Percentiles rank a stretch among this genome's conserved stretches.
phyloP scores from a whole-genome alignment of 1,140 invertebrate genomes.

The Bicyclus anynana region DNA sequence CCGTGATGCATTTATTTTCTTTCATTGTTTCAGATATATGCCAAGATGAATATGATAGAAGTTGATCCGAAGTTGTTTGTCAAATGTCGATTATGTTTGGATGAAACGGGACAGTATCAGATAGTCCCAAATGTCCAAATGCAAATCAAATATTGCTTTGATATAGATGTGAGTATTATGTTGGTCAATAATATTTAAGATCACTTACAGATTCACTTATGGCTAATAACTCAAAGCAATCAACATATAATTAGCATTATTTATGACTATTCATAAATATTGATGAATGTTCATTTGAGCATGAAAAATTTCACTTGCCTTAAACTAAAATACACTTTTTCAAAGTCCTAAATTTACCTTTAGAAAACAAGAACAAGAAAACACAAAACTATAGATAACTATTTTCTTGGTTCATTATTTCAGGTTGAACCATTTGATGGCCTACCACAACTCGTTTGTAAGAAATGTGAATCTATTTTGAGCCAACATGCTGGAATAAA shows the following conservation, averaged over 20 bases:
- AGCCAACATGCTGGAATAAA: constrained; percentile 43
- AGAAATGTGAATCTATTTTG: constrained; percentile 48
- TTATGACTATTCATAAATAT: too few species aligned
- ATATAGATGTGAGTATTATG: constrained; percentile 48
- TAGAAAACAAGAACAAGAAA: too few species aligned
- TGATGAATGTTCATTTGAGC: too few species aligned
- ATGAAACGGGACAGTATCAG: constrained; percentile 53
- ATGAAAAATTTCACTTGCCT: too few species aligned
- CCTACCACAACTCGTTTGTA: constrained; percentile 57
- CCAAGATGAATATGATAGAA: constrained; percentile 41
- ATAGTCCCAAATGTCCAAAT: constrained; percentile 50
- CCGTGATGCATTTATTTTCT: too few species aligned
- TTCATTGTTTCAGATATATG: constrained; percentile 6
- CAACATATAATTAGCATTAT: too few species aligned
- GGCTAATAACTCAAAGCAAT: too few species aligned
- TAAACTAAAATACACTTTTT: too few species aligned
- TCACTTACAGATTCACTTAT: too few species aligned
- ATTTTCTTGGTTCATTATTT: background rate
- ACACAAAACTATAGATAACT: too few species aligned
- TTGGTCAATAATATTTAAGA: too few species aligned
- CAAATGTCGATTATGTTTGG: constrained; percentile 58
- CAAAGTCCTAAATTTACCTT: too few species aligned
- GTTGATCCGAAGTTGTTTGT: constrained; percentile 58
- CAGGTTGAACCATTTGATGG: constrained; percentile 60
- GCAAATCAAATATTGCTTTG: constrained; percentile 61